Evolutionary conservation across 1,140 invertebrate species (phyloP).

Genomic region (Lucilia cuprina): DNA sequence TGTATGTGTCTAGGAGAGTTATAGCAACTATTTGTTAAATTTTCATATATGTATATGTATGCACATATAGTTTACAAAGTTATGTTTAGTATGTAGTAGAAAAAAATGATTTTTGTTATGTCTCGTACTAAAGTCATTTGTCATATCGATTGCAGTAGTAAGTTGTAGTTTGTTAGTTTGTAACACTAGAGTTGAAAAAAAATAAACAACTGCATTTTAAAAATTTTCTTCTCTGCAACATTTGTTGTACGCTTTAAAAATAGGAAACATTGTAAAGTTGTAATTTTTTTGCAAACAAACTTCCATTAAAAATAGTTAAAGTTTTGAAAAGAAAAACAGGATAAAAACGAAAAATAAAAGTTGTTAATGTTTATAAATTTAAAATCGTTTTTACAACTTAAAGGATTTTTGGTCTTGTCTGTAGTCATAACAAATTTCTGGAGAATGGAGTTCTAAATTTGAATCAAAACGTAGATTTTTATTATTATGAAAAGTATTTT

Average conservation of each 20-base stretch:
- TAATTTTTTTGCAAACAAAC: not conserved
- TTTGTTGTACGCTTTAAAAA: not conserved
- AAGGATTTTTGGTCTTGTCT: too few species aligned
- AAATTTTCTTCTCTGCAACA: conserved; percentile 22
- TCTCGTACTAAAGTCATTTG: conserved; percentile 20
- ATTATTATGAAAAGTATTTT: too few species aligned
- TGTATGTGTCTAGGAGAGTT: not conserved
- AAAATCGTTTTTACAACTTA: too few species aligned
- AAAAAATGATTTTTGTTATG: conserved; percentile 15
- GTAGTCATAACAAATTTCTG: too few species aligned
- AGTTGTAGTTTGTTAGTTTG: not conserved
- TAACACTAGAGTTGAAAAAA: not conserved
- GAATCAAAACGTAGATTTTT: too few species aligned
- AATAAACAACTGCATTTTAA: conserved; percentile 19
- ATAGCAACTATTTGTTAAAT: not conserved
- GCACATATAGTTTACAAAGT: not conserved
- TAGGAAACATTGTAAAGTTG: not conserved
- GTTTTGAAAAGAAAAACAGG: not conserved
- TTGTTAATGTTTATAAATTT: too few species aligned
- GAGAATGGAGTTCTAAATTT: too few species aligned
- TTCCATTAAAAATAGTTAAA: not conserved
- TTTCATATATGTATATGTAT: not conserved
- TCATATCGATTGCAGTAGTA: conserved; percentile 31
- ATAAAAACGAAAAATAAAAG: not conserved
- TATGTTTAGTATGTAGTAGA: not conserved